Conservation (phyloP, 2,113 vertebrate species). For the Xerus inauris region DNA sequence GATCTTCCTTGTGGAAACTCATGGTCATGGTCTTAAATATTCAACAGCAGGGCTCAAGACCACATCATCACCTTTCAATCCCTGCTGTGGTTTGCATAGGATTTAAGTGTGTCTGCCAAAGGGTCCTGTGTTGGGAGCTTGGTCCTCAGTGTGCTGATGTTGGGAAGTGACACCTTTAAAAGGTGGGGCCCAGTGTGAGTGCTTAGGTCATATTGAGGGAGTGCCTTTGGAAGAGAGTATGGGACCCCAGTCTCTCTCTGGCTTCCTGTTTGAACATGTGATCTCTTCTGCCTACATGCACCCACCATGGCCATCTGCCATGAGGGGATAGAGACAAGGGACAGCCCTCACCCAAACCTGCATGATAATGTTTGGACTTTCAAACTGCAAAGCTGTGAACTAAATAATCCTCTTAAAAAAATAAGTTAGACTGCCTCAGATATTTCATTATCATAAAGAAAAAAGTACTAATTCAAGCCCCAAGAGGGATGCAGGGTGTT, state of each 20-base stretch:
- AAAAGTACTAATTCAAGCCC: not conserved
- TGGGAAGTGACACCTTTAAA: not conserved
- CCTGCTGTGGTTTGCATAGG: not conserved
- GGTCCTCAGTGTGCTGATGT: not conserved
- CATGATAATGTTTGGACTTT: no score
- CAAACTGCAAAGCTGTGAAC: not conserved
- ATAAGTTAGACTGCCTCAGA: not conserved
- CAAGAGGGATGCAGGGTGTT: not conserved
- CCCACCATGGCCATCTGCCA: no score
- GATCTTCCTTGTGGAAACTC: not conserved
- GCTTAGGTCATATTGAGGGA: not conserved
- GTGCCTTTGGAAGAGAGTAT: not conserved
- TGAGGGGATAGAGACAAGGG: not conserved
- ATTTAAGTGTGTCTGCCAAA: not conserved
- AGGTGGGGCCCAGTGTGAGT: not conserved
- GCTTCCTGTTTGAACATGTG: not conserved
- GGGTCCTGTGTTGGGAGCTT: not conserved
- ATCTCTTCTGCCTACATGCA: not conserved
- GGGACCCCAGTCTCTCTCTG: not conserved
- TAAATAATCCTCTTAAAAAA: not conserved
- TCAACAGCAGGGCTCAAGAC: not conserved
- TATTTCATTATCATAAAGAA: not conserved
- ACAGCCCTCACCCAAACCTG: not conserved
- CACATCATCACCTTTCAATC: fast-evolving
- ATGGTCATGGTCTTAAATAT: not conserved